A percentile compares a stretch with the other conserved stretches of the same genome.
phyloP scores from a whole-genome alignment of 2,888 invertebrate genomes.

The Choristoneura rosaceana region DNA sequence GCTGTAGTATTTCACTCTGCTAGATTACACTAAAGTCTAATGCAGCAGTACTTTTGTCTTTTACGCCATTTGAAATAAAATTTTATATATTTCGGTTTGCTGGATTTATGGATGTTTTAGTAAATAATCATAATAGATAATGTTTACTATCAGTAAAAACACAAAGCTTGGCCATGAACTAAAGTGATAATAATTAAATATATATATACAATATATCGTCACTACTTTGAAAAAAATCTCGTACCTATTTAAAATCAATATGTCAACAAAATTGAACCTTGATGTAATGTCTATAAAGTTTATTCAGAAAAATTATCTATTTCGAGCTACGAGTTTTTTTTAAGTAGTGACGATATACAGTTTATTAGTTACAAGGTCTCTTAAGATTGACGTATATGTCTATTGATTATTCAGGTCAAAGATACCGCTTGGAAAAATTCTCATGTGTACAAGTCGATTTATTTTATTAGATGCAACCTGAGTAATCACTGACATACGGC shows the following conservation, averaged over 20 bases:
- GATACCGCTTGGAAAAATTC: constrained; percentile 23
- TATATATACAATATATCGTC: too few relatives aligned
- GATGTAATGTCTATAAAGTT: too few relatives aligned
- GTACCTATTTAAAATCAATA: too few relatives aligned
- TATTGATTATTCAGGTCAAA: constrained; percentile 39
- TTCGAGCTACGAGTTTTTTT: too few relatives aligned
- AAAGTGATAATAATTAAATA: constrained; percentile 27
- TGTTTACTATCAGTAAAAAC: constrained; percentile 18
- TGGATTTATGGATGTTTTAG: background rate
- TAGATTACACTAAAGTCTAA: background rate
- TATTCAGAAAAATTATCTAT: too few relatives aligned
- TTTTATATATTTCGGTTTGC: background rate
- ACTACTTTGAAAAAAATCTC: too few relatives aligned
- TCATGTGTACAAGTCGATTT: background rate
- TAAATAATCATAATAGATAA: constrained; percentile 1
- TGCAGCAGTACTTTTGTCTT: background rate
- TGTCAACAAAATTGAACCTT: too few relatives aligned
- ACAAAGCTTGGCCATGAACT: constrained; percentile 32
- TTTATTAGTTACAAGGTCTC: constrained; percentile 34
- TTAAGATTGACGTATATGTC: constrained; percentile 20
- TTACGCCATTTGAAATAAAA: background rate
- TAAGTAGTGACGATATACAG: too few relatives aligned
- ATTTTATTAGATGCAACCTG: constrained; percentile 6
- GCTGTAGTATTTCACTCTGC: background rate
- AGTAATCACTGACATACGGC: background rate